phyloP scores from a whole-genome alignment of 1,140 invertebrate genomes.

The Tigriopus japonicus region DNA sequence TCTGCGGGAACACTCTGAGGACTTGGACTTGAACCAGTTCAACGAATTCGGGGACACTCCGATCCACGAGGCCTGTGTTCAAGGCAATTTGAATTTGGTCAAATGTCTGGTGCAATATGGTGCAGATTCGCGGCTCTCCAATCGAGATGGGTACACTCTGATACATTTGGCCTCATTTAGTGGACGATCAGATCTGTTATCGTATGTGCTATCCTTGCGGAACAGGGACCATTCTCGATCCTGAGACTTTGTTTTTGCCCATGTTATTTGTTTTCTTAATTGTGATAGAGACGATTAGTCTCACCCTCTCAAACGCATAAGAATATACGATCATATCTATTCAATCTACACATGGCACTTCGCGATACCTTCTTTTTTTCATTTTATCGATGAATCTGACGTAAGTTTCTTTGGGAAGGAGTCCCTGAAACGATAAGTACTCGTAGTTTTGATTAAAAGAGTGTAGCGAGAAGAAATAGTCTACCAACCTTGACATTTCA shows the following conservation, averaged over 20 bases:
- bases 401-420: too few species aligned
- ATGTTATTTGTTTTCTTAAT: too few species aligned
- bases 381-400: too few species aligned
- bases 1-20: background rate
- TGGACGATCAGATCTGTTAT: conserved; percentile 22
- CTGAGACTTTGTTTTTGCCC: too few species aligned
- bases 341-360: too few species aligned
- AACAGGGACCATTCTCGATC: background rate
- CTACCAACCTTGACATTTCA: too few species aligned
- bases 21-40: conserved; percentile 23
- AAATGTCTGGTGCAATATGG: conserved; percentile 31
- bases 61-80: conserved; percentile 27
- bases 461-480: too few species aligned
- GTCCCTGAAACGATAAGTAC: background rate
- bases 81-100: conserved; percentile 30
- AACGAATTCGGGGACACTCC: conserved; percentile 31
- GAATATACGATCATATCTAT: too few species aligned
- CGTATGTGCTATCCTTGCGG: background rate
- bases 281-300: too few species aligned
- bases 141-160: conserved; percentile 32
- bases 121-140: conserved; percentile 29
- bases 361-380: too few species aligned
- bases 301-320: too few species aligned
- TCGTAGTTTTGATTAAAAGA: background rate
- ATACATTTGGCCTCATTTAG: conserved; percentile 31